A percentile compares a stretch with the other conserved stretches of the same genome.
These are phyloP conservation scores for Melierax canorus DNA, from an alignment of 2,113 vertebrate species.

Conservation along the genomic window DNA sequence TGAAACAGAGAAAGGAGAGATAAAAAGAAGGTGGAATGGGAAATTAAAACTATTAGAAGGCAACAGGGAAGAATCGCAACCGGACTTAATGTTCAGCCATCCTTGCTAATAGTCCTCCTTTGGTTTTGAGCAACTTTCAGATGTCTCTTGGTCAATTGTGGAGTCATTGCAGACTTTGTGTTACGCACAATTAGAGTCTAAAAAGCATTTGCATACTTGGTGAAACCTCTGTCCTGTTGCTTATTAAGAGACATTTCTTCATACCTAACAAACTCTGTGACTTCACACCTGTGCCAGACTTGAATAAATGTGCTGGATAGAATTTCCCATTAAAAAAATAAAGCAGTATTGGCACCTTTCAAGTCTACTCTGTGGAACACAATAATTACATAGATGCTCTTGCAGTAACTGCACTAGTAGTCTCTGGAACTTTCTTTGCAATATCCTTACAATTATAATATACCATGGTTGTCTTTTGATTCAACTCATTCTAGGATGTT, in stretches of 20 bases:
- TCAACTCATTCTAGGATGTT: not conserved
- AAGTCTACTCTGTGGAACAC: not conserved
- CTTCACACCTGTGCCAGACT: not conserved
- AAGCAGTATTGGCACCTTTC: not conserved
- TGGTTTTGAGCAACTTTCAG: not conserved
- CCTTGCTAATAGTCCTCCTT: not conserved
- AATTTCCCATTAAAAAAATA: not conserved
- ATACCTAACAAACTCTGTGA: not conserved
- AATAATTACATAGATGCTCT: not conserved
- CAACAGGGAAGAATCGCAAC: fast-evolving
- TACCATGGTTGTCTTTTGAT: not conserved
- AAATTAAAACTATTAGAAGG: not conserved
- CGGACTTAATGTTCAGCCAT: not conserved
- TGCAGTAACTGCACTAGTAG: not conserved
- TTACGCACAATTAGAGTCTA: not conserved
- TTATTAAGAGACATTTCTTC: not conserved
- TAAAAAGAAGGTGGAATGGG: not conserved
- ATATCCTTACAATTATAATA: not conserved
- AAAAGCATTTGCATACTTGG: not conserved
- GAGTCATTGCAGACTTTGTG: not conserved
- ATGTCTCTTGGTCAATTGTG: not conserved
- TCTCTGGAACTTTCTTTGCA: not conserved
- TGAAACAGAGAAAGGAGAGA: not conserved
- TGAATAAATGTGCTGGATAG: not conserved
- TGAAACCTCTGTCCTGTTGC: not conserved